These are phyloP conservation scores for Bombus pascuorum DNA, from an alignment of 1,140 invertebrate species.

Conservation along the genomic window DNA sequence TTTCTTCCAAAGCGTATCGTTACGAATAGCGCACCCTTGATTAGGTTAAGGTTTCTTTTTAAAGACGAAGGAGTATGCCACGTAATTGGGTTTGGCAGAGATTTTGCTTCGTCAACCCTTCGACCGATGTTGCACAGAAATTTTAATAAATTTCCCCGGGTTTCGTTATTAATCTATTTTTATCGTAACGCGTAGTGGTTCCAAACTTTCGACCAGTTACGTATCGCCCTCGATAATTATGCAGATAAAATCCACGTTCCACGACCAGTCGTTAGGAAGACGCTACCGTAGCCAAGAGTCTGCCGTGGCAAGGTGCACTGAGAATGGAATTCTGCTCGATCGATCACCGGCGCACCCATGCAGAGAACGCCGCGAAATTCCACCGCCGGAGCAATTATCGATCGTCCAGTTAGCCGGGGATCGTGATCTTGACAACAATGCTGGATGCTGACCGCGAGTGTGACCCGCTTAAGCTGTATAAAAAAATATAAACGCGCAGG, in stretches of 20 bases:
- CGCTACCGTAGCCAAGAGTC: background rate
- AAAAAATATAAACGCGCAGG: background rate
- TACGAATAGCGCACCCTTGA: too few species aligned
- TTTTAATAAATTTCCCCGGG: too few species aligned
- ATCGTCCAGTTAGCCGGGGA: background rate
- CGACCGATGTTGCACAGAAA: too few species aligned
- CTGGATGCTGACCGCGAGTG: background rate
- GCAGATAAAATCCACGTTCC: background rate
- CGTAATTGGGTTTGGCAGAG: too few species aligned
- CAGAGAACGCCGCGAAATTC: background rate
- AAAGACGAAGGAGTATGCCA: accelerated
- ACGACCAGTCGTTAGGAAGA: background rate
- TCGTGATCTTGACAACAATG: constrained; percentile 10
- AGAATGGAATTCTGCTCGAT: constrained; percentile 16
- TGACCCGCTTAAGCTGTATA: background rate
- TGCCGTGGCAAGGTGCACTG: background rate
- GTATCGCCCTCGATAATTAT: background rate
- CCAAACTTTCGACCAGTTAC: background rate
- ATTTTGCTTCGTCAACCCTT: too few species aligned
- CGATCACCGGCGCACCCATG: constrained; percentile 12
- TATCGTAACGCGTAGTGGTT: background rate
- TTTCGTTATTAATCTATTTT: too few species aligned
- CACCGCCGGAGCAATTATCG: background rate
- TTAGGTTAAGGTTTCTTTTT: too few species aligned
- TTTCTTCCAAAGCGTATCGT: background rate